Percentiles rank a stretch among this genome's conserved stretches.
phyloP scores from a whole-genome alignment of 1,140 invertebrate genomes.

The Bombus superbus region DNA sequence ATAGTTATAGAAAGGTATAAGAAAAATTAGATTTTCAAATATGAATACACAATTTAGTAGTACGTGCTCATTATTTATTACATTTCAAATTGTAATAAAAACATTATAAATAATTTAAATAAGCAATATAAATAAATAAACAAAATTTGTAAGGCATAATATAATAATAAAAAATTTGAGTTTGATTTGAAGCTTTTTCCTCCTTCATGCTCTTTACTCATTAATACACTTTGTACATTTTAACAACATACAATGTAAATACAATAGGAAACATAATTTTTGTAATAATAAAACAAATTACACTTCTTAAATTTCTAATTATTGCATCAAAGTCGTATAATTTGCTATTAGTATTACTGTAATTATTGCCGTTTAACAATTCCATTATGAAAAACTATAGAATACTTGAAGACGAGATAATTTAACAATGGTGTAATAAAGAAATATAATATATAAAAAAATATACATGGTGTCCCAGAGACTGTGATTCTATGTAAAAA shows the following conservation, averaged over 20 bases:
- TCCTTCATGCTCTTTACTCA: slow-evolving; percentile 14
- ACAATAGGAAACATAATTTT: slow-evolving; percentile 10
- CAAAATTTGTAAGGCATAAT: neutral
- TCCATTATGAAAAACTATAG: slow-evolving; percentile 2
- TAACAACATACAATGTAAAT: slow-evolving; percentile 19
- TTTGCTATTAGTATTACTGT: neutral
- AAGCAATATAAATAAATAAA: neutral
- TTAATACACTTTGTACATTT: slow-evolving; percentile 40
- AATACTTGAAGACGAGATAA: neutral
- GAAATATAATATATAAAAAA: slow-evolving; percentile 18
- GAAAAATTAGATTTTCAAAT: no score
- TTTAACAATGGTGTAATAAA: slow-evolving; percentile 5
- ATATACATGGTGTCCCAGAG: neutral
- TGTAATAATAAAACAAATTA: slow-evolving; percentile 17
- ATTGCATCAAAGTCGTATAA: neutral
- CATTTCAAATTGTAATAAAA: neutral
- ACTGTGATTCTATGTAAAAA: no score
- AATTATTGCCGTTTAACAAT: slow-evolving; percentile 43
- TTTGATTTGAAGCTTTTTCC: neutral
- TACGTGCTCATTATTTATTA: neutral
- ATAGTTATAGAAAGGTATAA: no score
- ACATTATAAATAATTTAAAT: neutral
- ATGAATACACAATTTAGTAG: no score
- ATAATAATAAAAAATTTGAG: neutral
- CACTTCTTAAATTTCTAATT: slow-evolving; percentile 13